Evolutionary conservation across 2,113 vertebrate species (phyloP), one percentile per base, ranked within the genome.

Genomic region (Sebastes schlegelii): DNA sequence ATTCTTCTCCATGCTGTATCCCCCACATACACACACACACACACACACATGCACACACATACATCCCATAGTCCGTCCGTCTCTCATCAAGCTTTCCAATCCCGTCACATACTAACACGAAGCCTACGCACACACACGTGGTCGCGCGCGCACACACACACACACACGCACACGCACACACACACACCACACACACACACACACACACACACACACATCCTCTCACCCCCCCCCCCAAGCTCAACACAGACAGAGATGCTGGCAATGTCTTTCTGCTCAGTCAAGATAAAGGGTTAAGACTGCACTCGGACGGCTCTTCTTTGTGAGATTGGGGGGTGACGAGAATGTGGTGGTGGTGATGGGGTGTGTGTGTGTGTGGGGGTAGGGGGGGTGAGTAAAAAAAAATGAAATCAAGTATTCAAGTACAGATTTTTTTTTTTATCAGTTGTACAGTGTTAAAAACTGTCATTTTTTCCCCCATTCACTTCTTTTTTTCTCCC

Each of bases 211-310:
- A 8, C 74, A 77, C 40, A 74, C 62, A 19, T 13, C 2, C 46
- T 42, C 45, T 46, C 21, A 6, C 58, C 17, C 75, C 74, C 23
- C 23, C 79, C 79, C 63, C 52, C 69, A 64, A 88, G 69, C 76
- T 65, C 69, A 87, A 82, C 86, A 83, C 84, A 92, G 82, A 92
- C 77, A 86, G 96, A 97, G 96, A 97, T 96, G 96, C 95, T 95
- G 95, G 88, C 83, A 94, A 90, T 95, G 96, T 98, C 96, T 98
- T 97, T 98, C 97, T 99, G 97, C 96, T 97, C 95, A 94, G 96
- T 97, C 95, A 96, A 99, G 98, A 99, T 98, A 98, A 99, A 99
- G 97, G 97, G 97, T 99, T 99, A 99, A 98, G 97, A 97, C 97
- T 96, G 97, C 97, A 96, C 96, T 97, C 94, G 95, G 96, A 97